Evolutionary conservation across 37 sponge, comb jelly and placozoan species (phyloP).

Genomic region (Hormiphora californensis): DNA sequence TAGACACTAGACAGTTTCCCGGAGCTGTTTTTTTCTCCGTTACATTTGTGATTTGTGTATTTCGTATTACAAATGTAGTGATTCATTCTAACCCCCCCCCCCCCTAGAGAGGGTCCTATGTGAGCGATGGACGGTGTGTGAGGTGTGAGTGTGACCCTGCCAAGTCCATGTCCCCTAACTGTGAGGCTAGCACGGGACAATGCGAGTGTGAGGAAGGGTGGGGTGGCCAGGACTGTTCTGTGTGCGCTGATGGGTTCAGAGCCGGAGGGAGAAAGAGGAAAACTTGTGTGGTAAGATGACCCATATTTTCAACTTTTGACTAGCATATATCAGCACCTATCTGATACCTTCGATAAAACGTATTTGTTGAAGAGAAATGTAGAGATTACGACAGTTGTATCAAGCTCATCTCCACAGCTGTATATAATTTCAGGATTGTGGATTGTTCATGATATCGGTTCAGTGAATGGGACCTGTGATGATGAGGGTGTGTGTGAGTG

Average conservation of each 20-base stretch:
- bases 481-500: background rate
- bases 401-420: no score
- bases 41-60: no score
- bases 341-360: no score
- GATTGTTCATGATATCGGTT: background rate
- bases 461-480: background rate
- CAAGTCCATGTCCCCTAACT: background rate
- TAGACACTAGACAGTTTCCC: no score
- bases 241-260: background rate
- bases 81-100: background rate
- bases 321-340: no score
- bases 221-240: background rate
- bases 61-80: background rate
- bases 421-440: slow-evolving; percentile 27
- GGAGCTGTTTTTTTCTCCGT: no score
- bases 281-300: no score
- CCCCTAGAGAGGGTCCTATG: background rate
- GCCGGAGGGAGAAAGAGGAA: no score
- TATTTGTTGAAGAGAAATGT: no score
- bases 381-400: no score
- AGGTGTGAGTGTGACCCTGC: background rate
- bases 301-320: no score
- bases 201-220: background rate
- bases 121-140: background rate
- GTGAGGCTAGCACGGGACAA: background rate